These are phyloP conservation scores for Psilopsiagon aymara DNA, from an alignment of 2,113 vertebrate species.

Conservation along the genomic window DNA sequence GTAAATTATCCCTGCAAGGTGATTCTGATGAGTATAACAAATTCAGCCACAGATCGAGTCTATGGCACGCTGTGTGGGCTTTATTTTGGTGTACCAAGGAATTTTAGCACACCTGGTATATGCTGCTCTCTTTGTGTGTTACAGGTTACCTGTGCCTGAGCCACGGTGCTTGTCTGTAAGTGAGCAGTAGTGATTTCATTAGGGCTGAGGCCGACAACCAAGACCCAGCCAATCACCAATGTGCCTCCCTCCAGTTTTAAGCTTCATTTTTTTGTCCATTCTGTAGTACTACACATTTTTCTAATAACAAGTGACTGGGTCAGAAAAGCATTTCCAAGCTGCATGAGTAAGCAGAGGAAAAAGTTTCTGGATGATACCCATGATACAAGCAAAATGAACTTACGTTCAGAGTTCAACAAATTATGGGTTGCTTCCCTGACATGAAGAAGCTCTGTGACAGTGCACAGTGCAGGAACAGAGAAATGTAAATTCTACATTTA, in stretches of 20 bases:
- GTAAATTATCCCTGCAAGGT: neutral
- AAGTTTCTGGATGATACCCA: neutral
- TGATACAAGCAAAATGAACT: neutral
- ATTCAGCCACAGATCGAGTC: neutral
- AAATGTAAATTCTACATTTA: neutral
- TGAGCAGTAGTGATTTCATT: neutral
- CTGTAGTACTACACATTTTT: neutral
- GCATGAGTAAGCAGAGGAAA: neutral
- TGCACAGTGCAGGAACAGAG: neutral
- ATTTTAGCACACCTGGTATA: neutral
- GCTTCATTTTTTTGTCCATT: neutral
- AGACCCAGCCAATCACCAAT: neutral
- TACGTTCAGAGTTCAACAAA: neutral
- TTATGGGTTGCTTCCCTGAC: neutral
- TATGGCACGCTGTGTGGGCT: fast-evolving
- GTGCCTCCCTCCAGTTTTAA: neutral
- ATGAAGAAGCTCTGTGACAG: neutral
- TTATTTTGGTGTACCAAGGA: neutral
- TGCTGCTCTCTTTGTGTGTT: fast-evolving
- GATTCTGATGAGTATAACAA: neutral
- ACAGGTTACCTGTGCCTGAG: neutral
- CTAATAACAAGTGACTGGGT: neutral
- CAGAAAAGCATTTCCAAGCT: neutral
- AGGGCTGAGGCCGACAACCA: neutral
- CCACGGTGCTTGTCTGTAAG: fast-evolving